These are phyloP conservation scores for Anniella stebbinsi DNA, from an alignment of 2,797 vertebrate genomes.

Conservation along the genomic window DNA sequence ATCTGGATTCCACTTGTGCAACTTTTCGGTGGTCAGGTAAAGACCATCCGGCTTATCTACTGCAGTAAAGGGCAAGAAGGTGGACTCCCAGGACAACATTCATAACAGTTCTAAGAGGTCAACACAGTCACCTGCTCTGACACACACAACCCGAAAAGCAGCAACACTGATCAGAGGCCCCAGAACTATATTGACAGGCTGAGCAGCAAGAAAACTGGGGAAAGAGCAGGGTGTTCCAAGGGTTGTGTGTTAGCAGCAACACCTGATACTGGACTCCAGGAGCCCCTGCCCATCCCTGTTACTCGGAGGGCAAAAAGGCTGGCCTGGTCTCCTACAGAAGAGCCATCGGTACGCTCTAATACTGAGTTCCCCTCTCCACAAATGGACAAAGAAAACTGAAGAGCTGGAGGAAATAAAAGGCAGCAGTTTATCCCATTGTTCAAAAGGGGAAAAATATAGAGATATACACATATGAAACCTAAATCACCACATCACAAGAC, in stretches of 20 bases:
- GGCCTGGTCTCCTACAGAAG: conserved; percentile 46
- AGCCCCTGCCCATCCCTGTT: conserved; percentile 25
- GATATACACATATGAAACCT: conserved; percentile 33
- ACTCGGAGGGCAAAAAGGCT: conserved; percentile 56
- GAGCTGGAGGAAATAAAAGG: conserved; percentile 72
- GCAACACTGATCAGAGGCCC: conserved; percentile 20
- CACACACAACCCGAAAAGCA: conserved; percentile 28
- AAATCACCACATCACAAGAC: conserved; percentile 83
- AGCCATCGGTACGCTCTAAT: conserved; percentile 57
- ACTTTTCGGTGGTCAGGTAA: neutral
- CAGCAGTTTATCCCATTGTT: conserved; percentile 76
- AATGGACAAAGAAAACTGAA: conserved; percentile 67
- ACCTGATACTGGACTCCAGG: conserved; percentile 36
- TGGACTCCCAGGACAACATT: conserved; percentile 47
- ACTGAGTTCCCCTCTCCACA: conserved; percentile 69
- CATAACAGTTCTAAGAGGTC: conserved; percentile 36
- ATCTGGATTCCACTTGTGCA: conserved; percentile 54
- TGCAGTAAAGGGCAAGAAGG: conserved; percentile 38
- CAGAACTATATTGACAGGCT: fast-evolving
- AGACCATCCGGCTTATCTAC: neutral
- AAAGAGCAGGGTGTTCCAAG: conserved; percentile 7
- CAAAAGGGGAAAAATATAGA: conserved; percentile 60
- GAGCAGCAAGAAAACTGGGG: conserved; percentile 29
- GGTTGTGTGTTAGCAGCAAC: neutral
- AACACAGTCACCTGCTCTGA: neutral